Evolutionary conservation across 2,888 invertebrate genomes (phyloP), one percentile per base, ranked within the genome.

Genomic region (Homarus gammarus): DNA sequence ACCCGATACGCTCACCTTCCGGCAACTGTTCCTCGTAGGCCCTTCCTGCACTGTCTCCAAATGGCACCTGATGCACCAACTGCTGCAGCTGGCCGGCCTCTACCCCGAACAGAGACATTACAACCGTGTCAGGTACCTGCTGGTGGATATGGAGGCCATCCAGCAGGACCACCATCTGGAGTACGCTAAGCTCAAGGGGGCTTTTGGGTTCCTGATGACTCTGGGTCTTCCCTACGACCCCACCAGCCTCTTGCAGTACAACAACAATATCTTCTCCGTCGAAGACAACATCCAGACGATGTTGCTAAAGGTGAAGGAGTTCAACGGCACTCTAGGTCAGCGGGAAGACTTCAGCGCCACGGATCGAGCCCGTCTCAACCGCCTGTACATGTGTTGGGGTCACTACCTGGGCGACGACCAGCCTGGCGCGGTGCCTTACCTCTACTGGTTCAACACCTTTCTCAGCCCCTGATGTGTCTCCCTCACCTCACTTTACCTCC

Each of bases 201-300:
- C 10, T 51, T 56, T n/a, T 18, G 78, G 44, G 12, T n/a, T 56
- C 56, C 78, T 78, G 22, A 56, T 33, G 44, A 22, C 61, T 1
- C 18, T 78, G 33, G 99, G 98, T 0, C 96, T 98, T 93, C 97
- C 97, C 0, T 99, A 99, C 93, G 99, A 99, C 94, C 99, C 98
- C 93, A 98, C 98, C 93, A 98, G 98, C 31, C 99, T 99, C 92
- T 99, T 99, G 99, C 99, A 99, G 94, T 99, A 99, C 94, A 98
- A 99, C 0, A 95, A 98, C 91, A 99, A 99, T 94, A 99, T 99
- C 0, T 99, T 99, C 94, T 98, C 99, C 22, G 97, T 97, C 93
- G 94, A 94, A 92, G 92, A 92, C 91, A 33, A 51, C 15, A 15
- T 22, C 2, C 8, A 33, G 5, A n/a, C n/a, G n/a, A 78, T 56